Conservation (phyloP, 2,113 vertebrate genomes). For the Prionailurus bengalensis region DNA sequence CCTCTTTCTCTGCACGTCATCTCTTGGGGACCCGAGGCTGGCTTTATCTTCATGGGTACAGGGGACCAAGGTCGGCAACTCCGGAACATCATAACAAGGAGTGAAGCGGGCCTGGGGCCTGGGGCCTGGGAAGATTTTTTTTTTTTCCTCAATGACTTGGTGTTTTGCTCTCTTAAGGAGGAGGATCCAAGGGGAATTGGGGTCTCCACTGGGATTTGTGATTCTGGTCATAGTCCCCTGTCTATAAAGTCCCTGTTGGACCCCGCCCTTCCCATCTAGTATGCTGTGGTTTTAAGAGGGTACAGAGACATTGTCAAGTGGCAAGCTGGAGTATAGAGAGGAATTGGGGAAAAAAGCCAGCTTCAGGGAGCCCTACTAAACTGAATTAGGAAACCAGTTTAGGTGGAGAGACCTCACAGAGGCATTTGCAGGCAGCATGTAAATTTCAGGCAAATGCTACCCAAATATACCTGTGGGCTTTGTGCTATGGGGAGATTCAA, state of each 20-base stretch:
- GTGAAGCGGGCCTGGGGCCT: background rate
- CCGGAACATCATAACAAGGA: background rate
- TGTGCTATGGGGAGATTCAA: background rate
- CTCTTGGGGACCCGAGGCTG: background rate
- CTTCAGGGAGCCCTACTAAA: background rate
- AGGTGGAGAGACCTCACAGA: background rate
- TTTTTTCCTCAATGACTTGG: background rate
- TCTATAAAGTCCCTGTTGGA: background rate
- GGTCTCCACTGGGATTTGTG: background rate
- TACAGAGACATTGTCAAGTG: background rate
- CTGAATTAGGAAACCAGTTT: background rate
- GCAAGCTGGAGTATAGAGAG: background rate
- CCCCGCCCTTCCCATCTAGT: background rate
- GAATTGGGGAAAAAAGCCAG: background rate
- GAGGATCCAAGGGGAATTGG: background rate
- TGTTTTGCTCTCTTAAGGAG: background rate
- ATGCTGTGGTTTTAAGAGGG: background rate
- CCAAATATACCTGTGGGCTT: background rate
- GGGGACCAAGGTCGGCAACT: background rate
- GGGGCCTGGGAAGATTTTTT: background rate
- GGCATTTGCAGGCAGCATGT: background rate
- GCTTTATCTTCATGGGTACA: background rate
- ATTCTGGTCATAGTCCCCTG: background rate
- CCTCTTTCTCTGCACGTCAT: background rate
- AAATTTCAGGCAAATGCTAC: background rate